Evolutionary conservation across 2,888 invertebrate genomes (phyloP), one percentile per base, ranked within the genome.

Genomic region (Tetragonisca angustula): DNA sequence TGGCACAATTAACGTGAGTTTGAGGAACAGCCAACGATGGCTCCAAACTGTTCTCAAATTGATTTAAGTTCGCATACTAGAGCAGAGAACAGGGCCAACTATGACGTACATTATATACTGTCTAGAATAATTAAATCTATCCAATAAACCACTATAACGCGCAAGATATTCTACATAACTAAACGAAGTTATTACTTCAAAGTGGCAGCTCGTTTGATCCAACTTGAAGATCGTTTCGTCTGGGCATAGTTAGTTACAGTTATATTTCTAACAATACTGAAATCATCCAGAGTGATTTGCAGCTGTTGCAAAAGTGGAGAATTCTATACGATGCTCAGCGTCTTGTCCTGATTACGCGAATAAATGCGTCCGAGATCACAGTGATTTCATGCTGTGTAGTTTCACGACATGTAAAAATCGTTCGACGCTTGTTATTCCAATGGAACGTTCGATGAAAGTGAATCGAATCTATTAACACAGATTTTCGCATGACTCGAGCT

Each of bases 301-400:
- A 49, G 64, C 68, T 27, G 9, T n/a, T 15, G 36, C 54, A 49
- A 59, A 32, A 32, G 21, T 43, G 19, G 24, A 24, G 49, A 81
- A 83, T 71, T 61, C 61, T 49, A 79, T 24, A 65, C 82, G 83
- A 81, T 76, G 79, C 43, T 50, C 61, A 76, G 65, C 81, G 88
- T 86, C 70, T 87, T 86, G 91, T 88, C 91, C 91, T 90, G 78
- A 91, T 91, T 91, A 79, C 87, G 64, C 17, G 27, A 11, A 2
- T 21, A 27, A 64, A 13, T 5, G 43, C 71, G 80, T 76, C 69
- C 62, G 91, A 89, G 88, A 87, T 84, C 84, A 76, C 72, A 67
- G 76, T 81, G 85, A 87, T 91, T 91, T 90, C 87, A 84, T 85
- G 69, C 73, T 67, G 27, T 27, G 27, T 27, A 36, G 81, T 80